Evolutionary conservation across 2,113 vertebrate species (phyloP).

Genomic region (Cyanoderma ruficeps): DNA sequence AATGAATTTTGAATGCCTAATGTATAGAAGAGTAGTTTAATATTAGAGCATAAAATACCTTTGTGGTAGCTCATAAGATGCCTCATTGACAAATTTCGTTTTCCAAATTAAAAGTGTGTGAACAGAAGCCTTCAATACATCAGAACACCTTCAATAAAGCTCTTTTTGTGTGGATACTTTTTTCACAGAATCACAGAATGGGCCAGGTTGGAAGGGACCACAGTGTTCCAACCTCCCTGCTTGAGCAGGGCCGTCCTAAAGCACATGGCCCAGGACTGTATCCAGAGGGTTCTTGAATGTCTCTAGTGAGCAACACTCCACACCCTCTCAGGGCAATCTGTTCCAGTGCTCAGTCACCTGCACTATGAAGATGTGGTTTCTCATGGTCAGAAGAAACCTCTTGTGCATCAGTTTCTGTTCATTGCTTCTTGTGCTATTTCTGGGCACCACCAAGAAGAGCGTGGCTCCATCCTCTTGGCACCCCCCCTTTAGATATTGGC

Average conservation of each 20-base stretch:
- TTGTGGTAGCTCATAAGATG: neutral
- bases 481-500: fast-evolving
- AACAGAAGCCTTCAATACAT: neutral
- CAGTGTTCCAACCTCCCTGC: neutral
- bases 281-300: fast-evolving
- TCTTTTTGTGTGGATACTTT: neutral
- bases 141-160: neutral
- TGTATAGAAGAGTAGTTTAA: neutral
- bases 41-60: neutral
- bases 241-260: neutral
- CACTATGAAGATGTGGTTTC: neutral
- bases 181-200: neutral
- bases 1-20: neutral
- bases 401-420: neutral
- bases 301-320: neutral
- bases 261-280: neutral
- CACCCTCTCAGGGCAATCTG: neutral
- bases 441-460: neutral
- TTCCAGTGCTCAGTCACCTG: neutral
- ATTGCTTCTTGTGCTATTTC: fast-evolving
- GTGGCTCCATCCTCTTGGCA: neutral
- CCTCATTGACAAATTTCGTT: neutral
- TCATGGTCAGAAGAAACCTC: neutral
- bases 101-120: neutral
- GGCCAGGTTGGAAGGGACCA: neutral